Evolutionary conservation across 2,888 invertebrate genomes (phyloP).

Genomic region (Sepiola atlantica): DNA sequence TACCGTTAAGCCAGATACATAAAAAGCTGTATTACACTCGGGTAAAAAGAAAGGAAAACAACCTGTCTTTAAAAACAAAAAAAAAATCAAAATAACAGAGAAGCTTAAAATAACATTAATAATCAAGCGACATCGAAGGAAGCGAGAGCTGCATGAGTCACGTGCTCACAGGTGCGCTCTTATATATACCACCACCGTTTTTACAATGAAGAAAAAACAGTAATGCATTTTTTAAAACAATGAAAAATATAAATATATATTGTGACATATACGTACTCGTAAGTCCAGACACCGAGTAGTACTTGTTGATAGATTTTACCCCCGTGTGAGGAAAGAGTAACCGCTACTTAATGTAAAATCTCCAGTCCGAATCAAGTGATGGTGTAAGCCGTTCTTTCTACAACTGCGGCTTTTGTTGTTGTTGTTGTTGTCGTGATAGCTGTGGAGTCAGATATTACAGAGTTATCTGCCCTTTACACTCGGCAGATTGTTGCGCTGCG

Average conservation of each 20-base stretch:
- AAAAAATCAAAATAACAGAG: neutral
- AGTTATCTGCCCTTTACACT: neutral
- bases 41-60: neutral
- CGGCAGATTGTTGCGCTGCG: neutral
- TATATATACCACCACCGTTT: neutral
- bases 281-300: constrained; percentile 32
- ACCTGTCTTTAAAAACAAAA: neutral
- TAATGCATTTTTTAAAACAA: neutral
- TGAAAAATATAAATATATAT: neutral
- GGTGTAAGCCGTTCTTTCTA: neutral
- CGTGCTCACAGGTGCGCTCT: constrained; percentile 32
- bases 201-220: neutral
- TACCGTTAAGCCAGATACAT: neutral
- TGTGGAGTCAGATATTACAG: constrained; percentile 22
- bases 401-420: neutral
- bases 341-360: constrained; percentile 32
- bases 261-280: neutral
- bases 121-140: too few species aligned
- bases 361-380: neutral
- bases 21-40: neutral
- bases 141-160: neutral
- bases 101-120: neutral
- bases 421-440: constrained; percentile 5
- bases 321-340: neutral
- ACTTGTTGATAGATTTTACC: neutral